Evolutionary conservation across 1,140 invertebrate genomes (phyloP).

Genomic region (Psix sp.): DNA sequence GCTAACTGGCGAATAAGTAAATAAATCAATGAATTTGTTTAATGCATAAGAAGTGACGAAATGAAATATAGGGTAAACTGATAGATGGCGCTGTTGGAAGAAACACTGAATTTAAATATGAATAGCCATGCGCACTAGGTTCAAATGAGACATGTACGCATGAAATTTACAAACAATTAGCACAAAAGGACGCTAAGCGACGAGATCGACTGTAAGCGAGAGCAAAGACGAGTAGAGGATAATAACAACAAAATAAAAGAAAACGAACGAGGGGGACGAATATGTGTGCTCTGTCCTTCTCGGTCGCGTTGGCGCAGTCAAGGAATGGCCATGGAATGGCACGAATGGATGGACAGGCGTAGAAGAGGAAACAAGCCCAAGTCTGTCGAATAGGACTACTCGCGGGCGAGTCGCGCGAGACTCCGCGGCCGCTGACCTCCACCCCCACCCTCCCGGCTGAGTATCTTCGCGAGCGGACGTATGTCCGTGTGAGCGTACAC

Average conservation of each 20-base stretch:
- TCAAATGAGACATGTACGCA: not conserved
- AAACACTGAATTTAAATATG: constrained; percentile 1
- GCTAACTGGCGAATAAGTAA: too few species aligned
- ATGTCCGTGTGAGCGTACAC: constrained; percentile 20
- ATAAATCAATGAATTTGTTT: too few species aligned
- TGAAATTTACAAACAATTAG: constrained; percentile 33
- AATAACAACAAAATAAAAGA: constrained; percentile 20
- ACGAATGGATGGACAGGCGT: constrained; percentile 45
- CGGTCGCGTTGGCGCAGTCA: too few species aligned
- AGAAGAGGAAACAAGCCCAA: constrained; percentile 51
- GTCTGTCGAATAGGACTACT: constrained; percentile 60
- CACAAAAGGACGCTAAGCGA: constrained; percentile 8
- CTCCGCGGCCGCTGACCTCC: constrained; percentile 71
- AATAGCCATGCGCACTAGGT: not conserved
- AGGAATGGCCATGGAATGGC: constrained; percentile 51
- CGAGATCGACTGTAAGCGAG: not conserved
- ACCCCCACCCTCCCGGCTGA: constrained; percentile 56
- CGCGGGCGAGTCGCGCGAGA: constrained; percentile 65
- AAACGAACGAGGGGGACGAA: constrained; percentile 1
- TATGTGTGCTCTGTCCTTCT: constrained; percentile 7
- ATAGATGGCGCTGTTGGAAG: too few species aligned
- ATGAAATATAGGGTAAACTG: too few species aligned
- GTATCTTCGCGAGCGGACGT: constrained; percentile 32
- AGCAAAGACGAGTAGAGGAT: constrained; percentile 9
- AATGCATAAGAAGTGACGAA: too few species aligned